Evolutionary conservation across 2,113 vertebrate species (phyloP), one percentile per base, ranked within the genome.

Genomic region (Oriolus oriolus): DNA sequence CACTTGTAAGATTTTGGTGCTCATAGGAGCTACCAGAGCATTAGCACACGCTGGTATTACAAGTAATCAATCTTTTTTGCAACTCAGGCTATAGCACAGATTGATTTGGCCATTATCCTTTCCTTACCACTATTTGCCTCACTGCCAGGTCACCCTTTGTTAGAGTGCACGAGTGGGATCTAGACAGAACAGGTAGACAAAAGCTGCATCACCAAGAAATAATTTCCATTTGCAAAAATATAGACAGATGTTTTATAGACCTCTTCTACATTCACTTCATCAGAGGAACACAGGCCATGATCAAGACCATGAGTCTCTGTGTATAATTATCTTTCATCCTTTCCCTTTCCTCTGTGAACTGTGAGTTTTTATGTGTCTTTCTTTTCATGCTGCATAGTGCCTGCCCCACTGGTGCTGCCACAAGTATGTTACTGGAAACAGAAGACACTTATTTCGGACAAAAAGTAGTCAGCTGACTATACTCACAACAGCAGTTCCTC

Each of bases 211-310:
- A 56, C n/a, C 35, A 52, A 64, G 41, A 69, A 60, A 71, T 30
- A 76, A 68, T 73, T 89, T 94, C 26, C 17, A 30, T 52, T 84
- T 75, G 20, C 23, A 79, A n/a, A 81, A 49, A 50, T 11, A 60
- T 6, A 63, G 57, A 20, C 8, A 28, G 74, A 16, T 42, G 10
- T 53, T 93, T 86, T 54, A 52, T 37, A 73, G 54, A 16, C 16
- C 15, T 57, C 35, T 84, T 61, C 37, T 53, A 41, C 23, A 41
- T 37, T 52, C 31, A 47, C 5, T 30, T 23, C 4, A 37, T 14
- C 0, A 0, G 5, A 84, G 27, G 63, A 83, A 57, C 8, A 66
- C 1, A 63, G 28, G 10, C 19, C 6, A 8, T 12, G 33, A 61
- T 41, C 45, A 53, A 65, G 39, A 77, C n/a, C 11, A 7, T 9